Evolutionary conservation across 2,113 vertebrate genomes (phyloP), one percentile per base, ranked within the genome.

Genomic region (Scartelaos histophorus): DNA sequence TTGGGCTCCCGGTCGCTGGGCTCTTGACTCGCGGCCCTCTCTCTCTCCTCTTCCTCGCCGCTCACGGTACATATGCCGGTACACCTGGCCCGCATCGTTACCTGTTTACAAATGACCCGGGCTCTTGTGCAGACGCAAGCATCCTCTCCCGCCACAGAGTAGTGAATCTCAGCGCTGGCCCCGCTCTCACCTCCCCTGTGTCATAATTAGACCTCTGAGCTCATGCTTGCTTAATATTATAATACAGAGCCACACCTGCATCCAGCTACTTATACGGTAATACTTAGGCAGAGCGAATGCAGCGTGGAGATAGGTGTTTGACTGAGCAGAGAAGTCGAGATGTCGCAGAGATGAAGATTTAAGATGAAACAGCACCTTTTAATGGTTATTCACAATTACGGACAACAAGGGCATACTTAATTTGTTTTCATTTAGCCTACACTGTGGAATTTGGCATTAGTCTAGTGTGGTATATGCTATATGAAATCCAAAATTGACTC

Each of bases 151-250:
- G 65, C 85, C 75, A 62, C 82, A 46, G 60, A 45, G 81, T 67
- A 84, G 87, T 87, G 87, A 85, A 73, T 89, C 82, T 88, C 69
- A 69, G 80, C 80, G 79, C 70, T 70, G 54, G 54, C 25, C 77
- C 25, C 69, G 4, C 82, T 72, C 75, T 81, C 91, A 85, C 94
- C 94, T 95, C 96, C 95, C 95, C 94, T 94, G 92, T 96, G 96
- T 95, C 95, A 95, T 97, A 97, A 98, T 99, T 97, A 98, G 95
- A 94, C 95, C 95, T 96, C 94, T 90, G 95, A 96, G 96, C 97
- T 98, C 95, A 95, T 88, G 87, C 93, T 95, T 94, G 94, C 94
- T 95, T 96, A 96, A 97, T 96, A 96, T 89, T 84, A 85, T 90
- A 90, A 90, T 87, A 79, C 92, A 9, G 16, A 4, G 94, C 94